Conservation (phyloP, 2,888 invertebrate genomes). For the Plebejus melissa region DNA sequence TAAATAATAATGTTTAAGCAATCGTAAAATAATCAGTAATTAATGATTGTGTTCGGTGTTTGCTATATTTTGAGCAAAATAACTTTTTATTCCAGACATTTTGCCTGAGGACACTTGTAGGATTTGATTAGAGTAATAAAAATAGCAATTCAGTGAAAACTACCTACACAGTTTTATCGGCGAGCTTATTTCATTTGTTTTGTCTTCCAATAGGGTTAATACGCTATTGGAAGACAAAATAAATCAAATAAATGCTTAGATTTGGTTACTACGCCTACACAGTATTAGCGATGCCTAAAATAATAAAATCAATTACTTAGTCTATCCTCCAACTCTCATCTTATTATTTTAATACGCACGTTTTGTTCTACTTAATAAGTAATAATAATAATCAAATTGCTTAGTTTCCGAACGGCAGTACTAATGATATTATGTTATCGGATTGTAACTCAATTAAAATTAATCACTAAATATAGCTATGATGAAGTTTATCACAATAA, state of each 20-base stretch:
- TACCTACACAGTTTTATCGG: background rate
- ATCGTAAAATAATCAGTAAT: background rate
- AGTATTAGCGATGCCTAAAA: background rate
- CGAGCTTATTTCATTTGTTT: background rate
- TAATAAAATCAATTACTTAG: background rate
- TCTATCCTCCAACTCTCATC: background rate
- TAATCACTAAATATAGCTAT: too few species aligned
- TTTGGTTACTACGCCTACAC: background rate
- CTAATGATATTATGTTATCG: too few species aligned
- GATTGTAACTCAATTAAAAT: too few species aligned
- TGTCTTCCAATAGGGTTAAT: background rate
- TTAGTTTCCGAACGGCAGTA: too few species aligned
- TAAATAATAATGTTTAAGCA: background rate
- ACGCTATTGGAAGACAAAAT: too few species aligned
- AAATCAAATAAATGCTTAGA: background rate
- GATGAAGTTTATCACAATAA: too few species aligned
- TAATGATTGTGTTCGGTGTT: conserved; percentile 29
- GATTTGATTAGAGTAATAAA: background rate
- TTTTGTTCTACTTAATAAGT: too few species aligned
- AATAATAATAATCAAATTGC: too few species aligned
- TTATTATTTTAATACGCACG: too few species aligned
- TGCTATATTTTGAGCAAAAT: background rate
- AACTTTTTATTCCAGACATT: background rate
- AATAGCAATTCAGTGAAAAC: background rate
- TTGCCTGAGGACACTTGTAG: background rate